Evolutionary conservation across 2,797 vertebrate species (phyloP).

Genomic region (Betta splendens): DNA sequence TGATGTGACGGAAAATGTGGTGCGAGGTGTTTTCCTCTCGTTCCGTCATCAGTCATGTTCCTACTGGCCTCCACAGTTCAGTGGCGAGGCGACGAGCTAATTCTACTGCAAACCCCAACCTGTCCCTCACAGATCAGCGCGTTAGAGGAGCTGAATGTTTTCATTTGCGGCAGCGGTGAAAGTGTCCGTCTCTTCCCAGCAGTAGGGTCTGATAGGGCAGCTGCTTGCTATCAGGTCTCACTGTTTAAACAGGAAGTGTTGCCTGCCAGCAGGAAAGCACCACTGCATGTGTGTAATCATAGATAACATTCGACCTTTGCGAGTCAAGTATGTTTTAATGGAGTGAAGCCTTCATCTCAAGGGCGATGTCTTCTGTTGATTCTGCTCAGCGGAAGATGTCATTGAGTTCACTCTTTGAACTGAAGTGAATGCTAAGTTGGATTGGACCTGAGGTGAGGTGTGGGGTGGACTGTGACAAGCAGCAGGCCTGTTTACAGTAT

Average conservation of each 20-base stretch:
- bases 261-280: slow-evolving; percentile 48
- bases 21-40: neutral
- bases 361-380: slow-evolving; percentile 2
- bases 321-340: slow-evolving; percentile 30
- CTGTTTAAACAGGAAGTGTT: slow-evolving; percentile 64
- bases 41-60: neutral
- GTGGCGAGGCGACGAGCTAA: neutral
- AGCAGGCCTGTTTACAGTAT: too few relatives aligned
- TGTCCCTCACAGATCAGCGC: neutral
- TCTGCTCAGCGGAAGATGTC: slow-evolving; percentile 5
- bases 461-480: too few relatives aligned
- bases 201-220: slow-evolving; percentile 19
- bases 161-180: slow-evolving; percentile 2
- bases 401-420: slow-evolving; percentile 13
- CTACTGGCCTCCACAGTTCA: neutral
- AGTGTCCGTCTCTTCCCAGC: slow-evolving; percentile 3
- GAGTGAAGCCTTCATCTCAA: neutral
- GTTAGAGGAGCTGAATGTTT: neutral
- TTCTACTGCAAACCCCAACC: slow-evolving; percentile 5
- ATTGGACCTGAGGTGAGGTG: too few relatives aligned
- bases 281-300: slow-evolving; percentile 35
- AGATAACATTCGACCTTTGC: slow-evolving; percentile 62
- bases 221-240: slow-evolving; percentile 9
- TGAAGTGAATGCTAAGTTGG: neutral
- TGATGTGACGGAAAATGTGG: slow-evolving; percentile 32